Base-by-base conservation (phyloP, 2,113 vertebrate genomes). In the Ceuthmochares aereus region DNA sequence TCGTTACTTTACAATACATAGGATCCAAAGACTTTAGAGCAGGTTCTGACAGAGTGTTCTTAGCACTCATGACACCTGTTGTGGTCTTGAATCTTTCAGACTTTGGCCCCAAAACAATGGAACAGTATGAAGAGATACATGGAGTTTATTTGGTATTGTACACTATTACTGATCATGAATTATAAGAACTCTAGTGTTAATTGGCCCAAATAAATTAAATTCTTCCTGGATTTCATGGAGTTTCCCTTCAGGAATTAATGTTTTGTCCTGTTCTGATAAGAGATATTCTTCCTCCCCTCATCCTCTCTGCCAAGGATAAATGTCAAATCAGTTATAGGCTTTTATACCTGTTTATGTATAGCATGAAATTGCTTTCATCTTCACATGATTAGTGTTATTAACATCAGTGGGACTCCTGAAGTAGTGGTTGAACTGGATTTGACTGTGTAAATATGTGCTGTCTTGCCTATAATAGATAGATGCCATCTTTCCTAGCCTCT, bases 1-100 rank as follows among this genome's bases (percentile, higher is more conserved):
- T 47, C 10, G n/a, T 52, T 58, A 27, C 14, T 73, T 83, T 56
- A 58, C 36, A 62, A 69, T 58, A 30, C 1, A 6, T 22, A 74
- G 22, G 3, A 55, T 59, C 19, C n/a, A 63, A 89, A 84, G 26
- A 21, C 26, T 89, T 84, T 63, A 36, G 29, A 47, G 20, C 6
- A 43, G 18, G 6, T 70, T 78, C 22, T 91, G 36, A 11, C 45
- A 45, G 16, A 58, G 7, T 16, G 16, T 42, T 69, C 27, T 70
- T 64, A 49, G 29, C 2, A 5, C 12, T 75, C 0, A 0, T 56
- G 32, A 10, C 0, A 4, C 6, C 18, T 64, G 17, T 14, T 40
- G 6, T 15, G 4, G 6, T 76, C 45, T 79, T 79, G 62, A 78
- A 37, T 58, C 3, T 45, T 80, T 78, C 70, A 85, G 22, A 14